Conservation (phyloP, 2,888 invertebrate species). For the Nephrotoma guestfalica region DNA sequence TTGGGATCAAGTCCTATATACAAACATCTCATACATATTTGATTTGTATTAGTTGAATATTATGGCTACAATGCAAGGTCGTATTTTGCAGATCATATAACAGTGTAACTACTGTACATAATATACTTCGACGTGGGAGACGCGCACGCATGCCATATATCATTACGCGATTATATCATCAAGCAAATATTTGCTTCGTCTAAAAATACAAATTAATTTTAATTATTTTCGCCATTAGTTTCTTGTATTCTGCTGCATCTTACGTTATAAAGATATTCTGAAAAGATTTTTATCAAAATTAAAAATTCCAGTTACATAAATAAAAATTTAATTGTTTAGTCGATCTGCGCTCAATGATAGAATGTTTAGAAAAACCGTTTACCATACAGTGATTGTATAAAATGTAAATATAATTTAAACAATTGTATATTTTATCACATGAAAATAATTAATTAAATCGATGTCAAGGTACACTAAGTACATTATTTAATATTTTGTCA, state of each 20-base stretch:
- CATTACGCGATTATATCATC: neutral
- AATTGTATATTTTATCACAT: neutral
- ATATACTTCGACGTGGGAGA: neutral
- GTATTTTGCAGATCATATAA: no score
- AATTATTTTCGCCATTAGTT: neutral
- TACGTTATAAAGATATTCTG: neutral
- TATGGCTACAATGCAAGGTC: no score
- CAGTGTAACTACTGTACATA: neutral
- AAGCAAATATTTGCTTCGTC: neutral
- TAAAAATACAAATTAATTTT: neutral
- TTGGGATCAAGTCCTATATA: neutral
- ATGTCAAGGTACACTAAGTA: neutral
- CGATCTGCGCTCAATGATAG: neutral
- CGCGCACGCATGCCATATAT: neutral
- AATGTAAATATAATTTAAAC: neutral
- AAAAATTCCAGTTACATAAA: neutral
- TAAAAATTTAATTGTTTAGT: neutral
- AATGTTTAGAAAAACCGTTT: neutral
- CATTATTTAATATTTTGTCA: neutral
- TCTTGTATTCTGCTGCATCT: neutral
- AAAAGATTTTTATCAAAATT: neutral
- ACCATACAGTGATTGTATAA: neutral
- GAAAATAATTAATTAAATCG: neutral
- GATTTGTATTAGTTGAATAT: neutral
- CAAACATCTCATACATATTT: neutral